Evolutionary conservation across 2,113 vertebrate species (phyloP).

Genomic region (Cebidichthys violaceus): DNA sequence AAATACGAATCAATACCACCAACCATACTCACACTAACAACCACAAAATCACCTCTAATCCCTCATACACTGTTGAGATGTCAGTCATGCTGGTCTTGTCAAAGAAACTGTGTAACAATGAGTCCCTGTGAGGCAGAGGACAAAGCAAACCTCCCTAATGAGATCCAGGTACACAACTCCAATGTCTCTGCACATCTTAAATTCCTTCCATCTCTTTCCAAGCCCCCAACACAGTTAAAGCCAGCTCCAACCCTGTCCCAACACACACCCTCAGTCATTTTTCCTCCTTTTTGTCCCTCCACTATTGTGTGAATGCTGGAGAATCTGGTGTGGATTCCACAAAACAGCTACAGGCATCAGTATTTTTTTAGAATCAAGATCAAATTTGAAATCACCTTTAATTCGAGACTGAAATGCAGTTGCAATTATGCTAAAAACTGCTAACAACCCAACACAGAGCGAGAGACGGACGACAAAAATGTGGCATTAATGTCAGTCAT

Average conservation of each 20-base stretch:
- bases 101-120: slow-evolving; percentile 50
- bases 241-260: slow-evolving; percentile 23
- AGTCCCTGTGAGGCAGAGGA: slow-evolving; percentile 61
- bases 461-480: slow-evolving; percentile 1
- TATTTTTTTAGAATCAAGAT: slow-evolving; percentile 5
- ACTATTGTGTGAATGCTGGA: not conserved
- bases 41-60: slow-evolving; percentile 66
- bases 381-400: not conserved
- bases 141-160: slow-evolving; percentile 68
- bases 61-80: slow-evolving; percentile 58
- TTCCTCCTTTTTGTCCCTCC: not conserved
- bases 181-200: slow-evolving; percentile 49
- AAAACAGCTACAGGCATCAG: not conserved
- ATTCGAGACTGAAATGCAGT: not conserved
- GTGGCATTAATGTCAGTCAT: slow-evolving; percentile 43
- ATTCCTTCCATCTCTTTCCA: slow-evolving; percentile 54
- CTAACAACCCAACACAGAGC: not conserved
- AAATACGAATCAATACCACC: slow-evolving; percentile 60
- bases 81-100: slow-evolving; percentile 58
- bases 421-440: not conserved
- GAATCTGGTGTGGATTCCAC: slow-evolving; percentile 13
- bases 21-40: slow-evolving; percentile 58
- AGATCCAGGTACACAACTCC: slow-evolving; percentile 69
- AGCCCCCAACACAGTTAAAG: slow-evolving; percentile 27
- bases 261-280: slow-evolving; percentile 7